Base-by-base conservation (phyloP, 2,888 invertebrate species). In the Ophion ellenae region DNA sequence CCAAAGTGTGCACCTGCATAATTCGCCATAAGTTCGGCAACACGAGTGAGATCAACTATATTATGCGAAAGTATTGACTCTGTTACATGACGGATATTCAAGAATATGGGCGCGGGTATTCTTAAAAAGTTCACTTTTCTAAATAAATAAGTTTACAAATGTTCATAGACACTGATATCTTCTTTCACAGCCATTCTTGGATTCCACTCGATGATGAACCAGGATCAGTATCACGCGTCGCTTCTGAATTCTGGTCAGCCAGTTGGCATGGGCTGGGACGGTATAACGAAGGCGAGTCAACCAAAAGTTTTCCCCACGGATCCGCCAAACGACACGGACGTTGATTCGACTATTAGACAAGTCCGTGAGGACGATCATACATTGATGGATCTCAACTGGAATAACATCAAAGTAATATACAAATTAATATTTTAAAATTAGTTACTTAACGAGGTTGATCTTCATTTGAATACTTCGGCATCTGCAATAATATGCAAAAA, bases 151-250 rank as follows among this genome's bases (percentile, higher is more conserved):
- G 20, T 24, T 20, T 6, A 9, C 61, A 9, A 67, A 40, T 36
- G 20, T 61, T 64, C 17, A 77, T 73, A n/a, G 66, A 24, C 20
- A 70, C 24, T 14, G 24, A 6, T 24, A 7, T 53, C 5, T 59
- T 20, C 10, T 11, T 67, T 95, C 95, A 2, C 95, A 98, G 99
- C 99, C 94, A 99, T 99, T 94, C 96, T 99, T 93, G 99, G 99
- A 92, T 99, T 99, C 96, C 99, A 99, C 95, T 99, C 99, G 87
- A 99, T 99, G 98, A 98, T 99, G 97, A 99, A 99, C 94, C 99
- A 99, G 95, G 99, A 99, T 94, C 99, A 99, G 95, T 99, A 99
- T 95, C 99, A 99, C 95, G 99, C 99, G 86, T 99, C 99, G 63
- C 95, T 98, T 86, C 95, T 98, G 88, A 98, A 98, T 95, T 98